Conservation (phyloP, 2,113 vertebrate species). For the Cinclus cinclus region DNA sequence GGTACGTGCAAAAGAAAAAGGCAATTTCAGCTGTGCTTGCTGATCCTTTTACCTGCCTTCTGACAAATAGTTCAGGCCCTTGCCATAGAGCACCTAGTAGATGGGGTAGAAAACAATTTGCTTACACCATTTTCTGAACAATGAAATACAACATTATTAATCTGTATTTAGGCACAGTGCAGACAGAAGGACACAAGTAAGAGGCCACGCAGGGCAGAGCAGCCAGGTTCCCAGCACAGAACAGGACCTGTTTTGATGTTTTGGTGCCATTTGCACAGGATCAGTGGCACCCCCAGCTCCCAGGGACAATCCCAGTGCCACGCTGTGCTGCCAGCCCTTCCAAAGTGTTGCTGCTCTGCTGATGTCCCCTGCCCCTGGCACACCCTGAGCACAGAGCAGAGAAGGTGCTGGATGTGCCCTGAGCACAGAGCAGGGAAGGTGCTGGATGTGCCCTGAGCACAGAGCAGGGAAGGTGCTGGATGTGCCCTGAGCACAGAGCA, state of each 20-base stretch:
- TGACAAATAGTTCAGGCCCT: neutral
- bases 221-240: neutral
- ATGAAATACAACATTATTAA: neutral
- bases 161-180: neutral
- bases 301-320: neutral
- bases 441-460: neutral
- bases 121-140: neutral
- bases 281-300: neutral
- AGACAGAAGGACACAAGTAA: neutral
- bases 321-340: neutral
- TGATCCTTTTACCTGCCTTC: neutral
- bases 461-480: too few species aligned
- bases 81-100: neutral
- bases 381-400: neutral
- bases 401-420: fast-evolving
- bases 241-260: fast-evolving
- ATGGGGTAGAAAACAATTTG: neutral
- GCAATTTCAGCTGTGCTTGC: neutral
- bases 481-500: neutral
- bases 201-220: neutral
- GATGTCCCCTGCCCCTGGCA: neutral
- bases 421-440: too few species aligned
- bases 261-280: fast-evolving
- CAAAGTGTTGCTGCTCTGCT: neutral
- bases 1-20: neutral